Percentiles rank a stretch among this genome's conserved stretches.
These are phyloP conservation scores for Hippoglossus hippoglossus DNA, from an alignment of 2,797 vertebrate genomes.

Conservation along the genomic window DNA sequence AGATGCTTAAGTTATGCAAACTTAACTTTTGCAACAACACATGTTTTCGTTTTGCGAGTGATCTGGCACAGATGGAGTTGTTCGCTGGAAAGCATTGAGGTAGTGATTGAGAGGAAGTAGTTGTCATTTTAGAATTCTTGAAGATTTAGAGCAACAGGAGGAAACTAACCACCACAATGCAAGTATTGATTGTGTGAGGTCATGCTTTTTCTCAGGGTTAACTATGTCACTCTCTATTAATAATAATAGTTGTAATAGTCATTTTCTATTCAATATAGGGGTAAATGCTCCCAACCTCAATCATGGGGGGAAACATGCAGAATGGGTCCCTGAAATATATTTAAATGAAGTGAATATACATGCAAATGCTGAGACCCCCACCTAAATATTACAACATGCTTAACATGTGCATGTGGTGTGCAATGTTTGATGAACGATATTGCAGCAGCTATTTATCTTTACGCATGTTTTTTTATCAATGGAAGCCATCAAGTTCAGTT, in stretches of 20 bases:
- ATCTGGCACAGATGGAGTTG: conserved; percentile 15
- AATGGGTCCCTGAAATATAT: not conserved
- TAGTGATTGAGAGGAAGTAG: conserved; percentile 25
- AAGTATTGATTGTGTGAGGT: not conserved
- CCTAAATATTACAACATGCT: not conserved
- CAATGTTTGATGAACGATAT: not conserved
- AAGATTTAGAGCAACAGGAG: conserved; percentile 5
- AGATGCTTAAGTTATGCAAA: conserved; percentile 13
- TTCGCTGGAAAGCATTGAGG: conserved; percentile 6
- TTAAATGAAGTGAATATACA: not conserved
- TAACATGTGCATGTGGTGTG: not conserved
- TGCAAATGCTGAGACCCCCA: not conserved
- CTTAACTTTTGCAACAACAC: conserved; percentile 22
- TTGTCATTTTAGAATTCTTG: conserved; percentile 4
- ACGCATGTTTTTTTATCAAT: too few species aligned
- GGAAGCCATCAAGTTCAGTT: too few species aligned
- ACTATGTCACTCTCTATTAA: not conserved
- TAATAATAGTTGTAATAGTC: too few species aligned
- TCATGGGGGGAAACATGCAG: not conserved
- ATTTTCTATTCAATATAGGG: too few species aligned
- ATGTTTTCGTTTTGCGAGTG: conserved; percentile 26
- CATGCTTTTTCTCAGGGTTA: not conserved
- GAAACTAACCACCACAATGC: not conserved
- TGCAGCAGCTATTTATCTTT: too few species aligned
- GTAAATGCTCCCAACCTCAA: too few species aligned